These are phyloP conservation scores for Leptonema lineaticorne DNA, from an alignment of 1,140 invertebrate genomes.

Conservation along the genomic window DNA sequence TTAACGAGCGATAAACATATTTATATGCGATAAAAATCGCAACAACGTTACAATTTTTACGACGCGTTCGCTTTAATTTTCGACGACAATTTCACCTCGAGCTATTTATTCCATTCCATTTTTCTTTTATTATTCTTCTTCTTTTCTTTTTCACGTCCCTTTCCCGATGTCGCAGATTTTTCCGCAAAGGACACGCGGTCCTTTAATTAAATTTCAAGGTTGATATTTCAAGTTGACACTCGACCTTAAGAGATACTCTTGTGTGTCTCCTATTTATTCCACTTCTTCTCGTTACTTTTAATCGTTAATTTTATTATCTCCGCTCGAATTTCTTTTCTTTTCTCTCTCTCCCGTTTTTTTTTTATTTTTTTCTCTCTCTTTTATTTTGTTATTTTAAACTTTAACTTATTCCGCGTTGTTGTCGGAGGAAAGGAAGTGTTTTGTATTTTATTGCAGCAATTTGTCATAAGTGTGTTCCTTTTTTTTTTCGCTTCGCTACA, in stretches of 20 bases:
- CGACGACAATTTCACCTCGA: neutral
- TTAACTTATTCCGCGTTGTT: neutral
- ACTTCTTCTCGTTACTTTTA: no score
- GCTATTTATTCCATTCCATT: neutral
- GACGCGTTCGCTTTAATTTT: slow-evolving; percentile 7
- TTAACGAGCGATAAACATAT: no score
- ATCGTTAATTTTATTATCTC: neutral
- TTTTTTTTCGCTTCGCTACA: neutral
- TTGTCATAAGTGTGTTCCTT: slow-evolving; percentile 17
- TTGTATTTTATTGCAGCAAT: slow-evolving; percentile 13
- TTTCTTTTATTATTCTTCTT: no score
- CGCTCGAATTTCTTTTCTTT: neutral
- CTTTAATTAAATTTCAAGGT: slow-evolving; percentile 13
- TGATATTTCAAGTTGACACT: neutral
- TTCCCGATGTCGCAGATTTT: neutral
- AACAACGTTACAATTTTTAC: neutral
- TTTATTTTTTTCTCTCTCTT: neutral
- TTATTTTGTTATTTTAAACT: neutral
- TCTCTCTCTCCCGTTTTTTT: neutral
- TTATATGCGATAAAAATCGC: neutral
- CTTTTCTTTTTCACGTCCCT: no score
- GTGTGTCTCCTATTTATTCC: no score
- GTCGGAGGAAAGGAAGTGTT: neutral
- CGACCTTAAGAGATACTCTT: neutral
- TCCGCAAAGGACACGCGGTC: neutral